Evolutionary conservation across 1,140 invertebrate genomes (phyloP).

Genomic region (Galleria mellonella): DNA sequence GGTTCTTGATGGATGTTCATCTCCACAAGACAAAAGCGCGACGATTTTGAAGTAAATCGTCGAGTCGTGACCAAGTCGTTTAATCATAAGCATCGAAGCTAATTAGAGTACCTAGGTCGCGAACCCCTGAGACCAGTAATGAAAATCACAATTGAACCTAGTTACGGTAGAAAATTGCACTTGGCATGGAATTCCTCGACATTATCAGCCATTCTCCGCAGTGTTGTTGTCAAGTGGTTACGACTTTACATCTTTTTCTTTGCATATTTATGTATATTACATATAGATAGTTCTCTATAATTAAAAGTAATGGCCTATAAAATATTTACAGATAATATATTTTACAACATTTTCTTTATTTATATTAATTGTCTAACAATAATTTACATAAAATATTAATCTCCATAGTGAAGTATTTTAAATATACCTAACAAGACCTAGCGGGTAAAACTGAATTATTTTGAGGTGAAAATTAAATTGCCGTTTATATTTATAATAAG

Average conservation of each 20-base stretch:
- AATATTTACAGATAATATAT: too few species aligned
- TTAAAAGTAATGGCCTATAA: too few species aligned
- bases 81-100: slow-evolving; percentile 68
- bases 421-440: too few species aligned
- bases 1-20: slow-evolving; percentile 44
- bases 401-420: too few species aligned
- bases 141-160: slow-evolving; percentile 66
- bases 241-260: slow-evolving; percentile 3
- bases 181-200: slow-evolving; percentile 33
- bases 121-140: slow-evolving; percentile 56
- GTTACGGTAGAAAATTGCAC: slow-evolving; percentile 58
- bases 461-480: too few species aligned
- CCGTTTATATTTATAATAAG: too few species aligned
- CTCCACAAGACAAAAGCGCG: slow-evolving; percentile 53
- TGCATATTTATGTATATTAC: too few species aligned
- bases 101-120: slow-evolving; percentile 61
- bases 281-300: too few species aligned
- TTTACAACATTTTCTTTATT: too few species aligned
- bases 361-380: too few species aligned
- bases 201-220: slow-evolving; percentile 19
- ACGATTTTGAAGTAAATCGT: slow-evolving; percentile 64
- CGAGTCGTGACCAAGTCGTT: slow-evolving; percentile 62
- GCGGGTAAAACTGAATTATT: too few species aligned
- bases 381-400: too few species aligned
- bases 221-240: slow-evolving; percentile 19